Evolutionary conservation across 2,797 vertebrate genomes (phyloP), one percentile per base, ranked within the genome.

Genomic region (Aulostomus chinensis): DNA sequence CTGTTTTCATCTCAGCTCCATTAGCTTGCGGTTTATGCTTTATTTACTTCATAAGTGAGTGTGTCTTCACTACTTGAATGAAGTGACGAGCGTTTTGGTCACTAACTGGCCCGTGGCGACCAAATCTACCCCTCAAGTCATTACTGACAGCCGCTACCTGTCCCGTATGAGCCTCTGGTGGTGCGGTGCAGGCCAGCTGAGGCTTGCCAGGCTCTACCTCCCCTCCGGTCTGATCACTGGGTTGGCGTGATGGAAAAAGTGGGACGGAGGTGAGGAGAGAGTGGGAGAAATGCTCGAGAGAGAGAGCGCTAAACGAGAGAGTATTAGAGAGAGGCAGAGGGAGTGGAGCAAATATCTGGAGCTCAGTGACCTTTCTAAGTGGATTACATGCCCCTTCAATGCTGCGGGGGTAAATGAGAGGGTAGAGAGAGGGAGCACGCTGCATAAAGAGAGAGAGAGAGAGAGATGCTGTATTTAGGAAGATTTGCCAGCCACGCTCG

Each of bases 281-380:
- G 24, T 20, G 42, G 22, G 34, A 13, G 10, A 24, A 35, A n/a
- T n/a, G 22, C 22, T 24, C 22, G 22, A 16, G 51, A 50, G 12
- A 25, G 33, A 46, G 26, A 22, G 47, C 51, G 40, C 25, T 37
- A 43, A 36, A 14, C 56, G 30, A 48, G 42, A 40, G 38, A 26
- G 31, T n/a, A 58, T 11, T 11, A 15, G 2, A 24, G 4, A 34
- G 59, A 50, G n/a, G n/a, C 9, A 3, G 30, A 40, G 54, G 16
- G 73, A 58, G 45, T 12, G 25, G 56, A 51, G 65, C 71, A 76
- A 54, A 88, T 86, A 76, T 86, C 81, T 85, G 61, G 51, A 55
- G 74, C 70, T 81, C 84, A 80, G 54, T 85, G 80, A 83, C 84
- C 77, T 83, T 57, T 62, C 52, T 84, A 85, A 85, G 74, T 76